Evolutionary conservation across 2,888 invertebrate species (phyloP).

Genomic region (Athetis lepigone): DNA sequence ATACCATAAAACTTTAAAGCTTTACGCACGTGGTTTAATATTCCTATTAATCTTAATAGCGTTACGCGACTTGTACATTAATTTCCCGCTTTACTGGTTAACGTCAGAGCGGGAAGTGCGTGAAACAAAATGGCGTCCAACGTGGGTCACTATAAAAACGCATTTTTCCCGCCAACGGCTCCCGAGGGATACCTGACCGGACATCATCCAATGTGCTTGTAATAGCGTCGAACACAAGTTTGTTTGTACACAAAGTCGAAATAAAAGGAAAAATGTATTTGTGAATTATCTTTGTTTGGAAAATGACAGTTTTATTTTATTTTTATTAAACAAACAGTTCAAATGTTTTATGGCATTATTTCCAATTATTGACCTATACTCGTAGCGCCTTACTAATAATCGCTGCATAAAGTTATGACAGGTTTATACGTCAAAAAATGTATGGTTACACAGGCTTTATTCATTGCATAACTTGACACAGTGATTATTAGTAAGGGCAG

Average conservation of each 20-base stretch:
- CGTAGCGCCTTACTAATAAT: too few relatives aligned
- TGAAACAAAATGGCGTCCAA: conserved; percentile 49
- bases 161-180: conserved; percentile 47
- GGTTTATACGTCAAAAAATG: too few relatives aligned
- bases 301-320: conserved; percentile 16
- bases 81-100: conserved; percentile 45
- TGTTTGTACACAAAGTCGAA: conserved; percentile 21
- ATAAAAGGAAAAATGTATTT: conserved; percentile 29
- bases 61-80: conserved; percentile 21
- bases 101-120: conserved; percentile 41
- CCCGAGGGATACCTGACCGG: conserved; percentile 59
- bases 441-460: too few relatives aligned
- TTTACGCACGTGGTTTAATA: conserved; percentile 15
- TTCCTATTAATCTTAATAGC: conserved; percentile 29
- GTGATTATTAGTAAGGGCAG: too few relatives aligned
- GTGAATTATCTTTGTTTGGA: too few relatives aligned
- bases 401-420: too few relatives aligned
- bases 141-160: conserved; percentile 55
- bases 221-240: conserved; percentile 34
- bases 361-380: too few relatives aligned
- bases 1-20: conserved; percentile 1
- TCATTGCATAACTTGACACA: too few relatives aligned
- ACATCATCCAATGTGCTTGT: conserved; percentile 61
- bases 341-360: too few relatives aligned
- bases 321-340: too few relatives aligned